Evolutionary conservation across 2,888 invertebrate genomes (phyloP).

Genomic region (Antheraea yamamai): DNA sequence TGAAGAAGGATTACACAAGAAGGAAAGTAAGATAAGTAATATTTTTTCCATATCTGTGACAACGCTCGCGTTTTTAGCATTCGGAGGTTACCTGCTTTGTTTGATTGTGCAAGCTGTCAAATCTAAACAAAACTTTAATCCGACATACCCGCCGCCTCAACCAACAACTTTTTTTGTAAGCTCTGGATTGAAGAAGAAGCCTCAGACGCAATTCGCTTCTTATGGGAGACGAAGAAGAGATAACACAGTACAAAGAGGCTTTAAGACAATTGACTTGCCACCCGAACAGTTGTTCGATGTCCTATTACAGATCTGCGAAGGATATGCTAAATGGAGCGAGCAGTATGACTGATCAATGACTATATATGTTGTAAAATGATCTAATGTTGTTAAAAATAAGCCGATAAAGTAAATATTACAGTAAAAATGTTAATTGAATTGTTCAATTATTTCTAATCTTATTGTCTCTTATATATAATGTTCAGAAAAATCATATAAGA

Average conservation of each 20-base stretch:
- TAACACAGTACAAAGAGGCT: conserved; percentile 41
- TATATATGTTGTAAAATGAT: not conserved
- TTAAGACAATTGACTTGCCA: conserved; percentile 52
- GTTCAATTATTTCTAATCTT: too few relatives aligned
- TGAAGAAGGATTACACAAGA: conserved; percentile 73
- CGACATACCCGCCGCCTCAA: conserved; percentile 52
- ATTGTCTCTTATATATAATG: too few relatives aligned
- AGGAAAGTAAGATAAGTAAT: conserved; percentile 85
- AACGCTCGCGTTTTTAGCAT: conserved; percentile 90
- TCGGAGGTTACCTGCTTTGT: conserved; percentile 91
- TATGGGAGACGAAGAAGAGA: conserved; percentile 63
- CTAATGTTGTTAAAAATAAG: not conserved
- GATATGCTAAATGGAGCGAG: conserved; percentile 78
- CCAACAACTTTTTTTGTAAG: conserved; percentile 64
- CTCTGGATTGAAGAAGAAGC: conserved; percentile 71
- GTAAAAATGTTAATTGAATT: too few relatives aligned
- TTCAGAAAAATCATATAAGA: not conserved
- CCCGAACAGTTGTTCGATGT: conserved; percentile 78
- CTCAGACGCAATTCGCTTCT: conserved; percentile 63
- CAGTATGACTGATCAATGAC: conserved; percentile 22
- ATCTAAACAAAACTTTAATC: conserved; percentile 77
- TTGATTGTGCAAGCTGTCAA: conserved; percentile 89
- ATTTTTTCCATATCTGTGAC: conserved; percentile 91
- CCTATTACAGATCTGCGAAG: conserved; percentile 79
- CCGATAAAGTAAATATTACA: not conserved